These are phyloP conservation scores for Acanthiza pusilla DNA, from an alignment of 2,797 vertebrate species.

Conservation along the genomic window DNA sequence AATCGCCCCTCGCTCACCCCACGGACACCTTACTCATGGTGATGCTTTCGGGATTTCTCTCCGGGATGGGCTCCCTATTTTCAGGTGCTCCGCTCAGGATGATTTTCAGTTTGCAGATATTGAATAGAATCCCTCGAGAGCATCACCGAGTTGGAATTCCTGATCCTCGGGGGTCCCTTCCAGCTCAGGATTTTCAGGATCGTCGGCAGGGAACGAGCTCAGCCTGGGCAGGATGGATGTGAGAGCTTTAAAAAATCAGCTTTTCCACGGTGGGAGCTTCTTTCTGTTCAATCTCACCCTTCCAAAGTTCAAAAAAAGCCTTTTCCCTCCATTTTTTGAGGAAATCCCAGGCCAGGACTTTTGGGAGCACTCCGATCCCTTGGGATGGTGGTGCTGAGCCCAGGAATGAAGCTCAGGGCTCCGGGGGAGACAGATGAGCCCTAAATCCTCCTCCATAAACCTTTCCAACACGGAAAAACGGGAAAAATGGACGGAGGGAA, in stretches of 20 bases:
- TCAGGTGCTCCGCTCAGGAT: rapidly evolving
- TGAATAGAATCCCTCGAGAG: not conserved
- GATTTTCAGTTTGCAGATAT: not conserved
- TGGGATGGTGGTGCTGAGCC: not conserved
- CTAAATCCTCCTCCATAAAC: not conserved
- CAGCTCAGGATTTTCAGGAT: not conserved
- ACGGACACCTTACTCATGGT: rapidly evolving
- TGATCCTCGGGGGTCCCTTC: too few relatives aligned
- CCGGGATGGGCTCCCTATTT: rapidly evolving
- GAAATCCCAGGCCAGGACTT: not conserved
- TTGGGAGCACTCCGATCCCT: not conserved
- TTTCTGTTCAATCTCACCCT: rapidly evolving
- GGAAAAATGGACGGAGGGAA: not conserved
- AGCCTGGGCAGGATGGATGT: not conserved
- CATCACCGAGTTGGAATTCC: not conserved
- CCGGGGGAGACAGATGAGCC: not conserved
- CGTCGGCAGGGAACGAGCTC: not conserved
- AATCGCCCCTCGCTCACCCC: not conserved
- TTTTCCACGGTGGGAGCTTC: not conserved
- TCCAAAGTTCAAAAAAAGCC: rapidly evolving
- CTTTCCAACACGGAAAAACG: not conserved
- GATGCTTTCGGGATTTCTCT: rapidly evolving
- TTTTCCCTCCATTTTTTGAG: rapidly evolving
- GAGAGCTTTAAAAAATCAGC: not conserved
- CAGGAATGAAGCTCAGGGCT: not conserved